phyloP scores from a whole-genome alignment of 2,888 invertebrate genomes.

The Lasioglossum morio region DNA sequence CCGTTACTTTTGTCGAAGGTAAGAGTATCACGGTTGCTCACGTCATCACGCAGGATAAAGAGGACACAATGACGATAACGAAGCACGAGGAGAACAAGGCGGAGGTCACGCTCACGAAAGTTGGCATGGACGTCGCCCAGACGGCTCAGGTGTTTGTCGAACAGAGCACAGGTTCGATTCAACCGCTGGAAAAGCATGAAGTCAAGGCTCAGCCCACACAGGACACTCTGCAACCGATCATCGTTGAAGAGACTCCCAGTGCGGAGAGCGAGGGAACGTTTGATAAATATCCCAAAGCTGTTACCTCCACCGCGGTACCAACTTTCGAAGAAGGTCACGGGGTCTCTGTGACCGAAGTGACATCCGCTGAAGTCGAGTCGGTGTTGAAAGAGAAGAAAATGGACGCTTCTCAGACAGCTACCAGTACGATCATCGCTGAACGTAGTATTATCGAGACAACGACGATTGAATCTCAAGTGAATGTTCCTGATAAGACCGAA shows the following conservation, averaged over 20 bases:
- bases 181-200: conserved; percentile 70
- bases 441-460: conserved; percentile 76
- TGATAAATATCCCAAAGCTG: conserved; percentile 73
- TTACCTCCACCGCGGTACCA: conserved; percentile 78
- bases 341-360: conserved; percentile 86
- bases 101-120: conserved; percentile 67
- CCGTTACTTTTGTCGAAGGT: conserved; percentile 78
- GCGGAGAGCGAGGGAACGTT: conserved; percentile 77
- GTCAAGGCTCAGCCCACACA: conserved; percentile 76
- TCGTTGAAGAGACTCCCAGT: conserved; percentile 76
- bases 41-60: conserved; percentile 81
- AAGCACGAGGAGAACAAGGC: conserved; percentile 71
- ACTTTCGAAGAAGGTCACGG: conserved; percentile 85
- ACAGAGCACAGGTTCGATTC: conserved; percentile 75
- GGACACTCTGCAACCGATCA: conserved; percentile 76
- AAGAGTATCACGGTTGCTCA: conserved; percentile 81
- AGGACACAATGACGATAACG: conserved; percentile 71
- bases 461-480: conserved; percentile 79
- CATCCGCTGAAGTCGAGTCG: conserved; percentile 87
- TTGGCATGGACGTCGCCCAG: conserved; percentile 81
- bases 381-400: conserved; percentile 83
- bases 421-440: conserved; percentile 76
- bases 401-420: conserved; percentile 75
- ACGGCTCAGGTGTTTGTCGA: conserved; percentile 81
- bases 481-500: conserved; percentile 73